Evolutionary conservation across 2,797 vertebrate species (phyloP).

Genomic region (Pogonophryne albipinna): DNA sequence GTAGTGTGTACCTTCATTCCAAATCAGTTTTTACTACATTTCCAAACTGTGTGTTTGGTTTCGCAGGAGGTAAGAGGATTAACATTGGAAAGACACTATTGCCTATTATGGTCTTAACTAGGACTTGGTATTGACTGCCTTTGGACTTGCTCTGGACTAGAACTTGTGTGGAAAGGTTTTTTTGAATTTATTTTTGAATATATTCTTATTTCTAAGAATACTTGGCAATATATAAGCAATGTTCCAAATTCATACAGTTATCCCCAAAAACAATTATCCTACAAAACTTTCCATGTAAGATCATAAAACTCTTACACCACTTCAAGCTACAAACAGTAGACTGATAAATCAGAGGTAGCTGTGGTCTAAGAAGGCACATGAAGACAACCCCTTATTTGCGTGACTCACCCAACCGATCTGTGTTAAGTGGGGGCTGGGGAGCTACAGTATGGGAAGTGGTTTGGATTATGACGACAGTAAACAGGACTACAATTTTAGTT

Average conservation of each 20-base stretch:
- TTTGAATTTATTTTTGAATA: background rate
- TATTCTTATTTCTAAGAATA: slow-evolving; percentile 15
- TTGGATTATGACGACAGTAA: slow-evolving; percentile 28
- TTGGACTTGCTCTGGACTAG: no score
- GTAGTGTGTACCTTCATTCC: no score
- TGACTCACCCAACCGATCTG: slow-evolving; percentile 38
- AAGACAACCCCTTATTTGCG: slow-evolving; percentile 36
- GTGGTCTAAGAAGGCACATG: slow-evolving; percentile 25
- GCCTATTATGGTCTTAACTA: no score
- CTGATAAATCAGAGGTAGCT: slow-evolving; percentile 41
- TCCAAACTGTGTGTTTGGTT: no score
- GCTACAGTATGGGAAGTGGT: slow-evolving; percentile 36
- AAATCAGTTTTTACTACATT: no score
- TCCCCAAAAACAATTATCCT: background rate
- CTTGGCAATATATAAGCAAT: background rate
- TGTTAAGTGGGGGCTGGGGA: slow-evolving; percentile 23
- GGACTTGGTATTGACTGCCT: no score
- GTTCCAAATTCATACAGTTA: background rate
- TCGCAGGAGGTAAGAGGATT: no score
- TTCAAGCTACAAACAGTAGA: slow-evolving; percentile 20
- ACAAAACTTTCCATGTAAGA: slow-evolving; percentile 25
- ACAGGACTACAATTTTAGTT: slow-evolving; percentile 6
- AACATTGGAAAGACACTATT: no score
- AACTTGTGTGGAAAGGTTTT: background rate
- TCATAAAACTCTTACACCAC: slow-evolving; percentile 39